Percentiles rank a stretch among this genome's conserved stretches.
Conservation (phyloP, 2,797 vertebrate species). For the Pseudocheirus occidentalis region DNA sequence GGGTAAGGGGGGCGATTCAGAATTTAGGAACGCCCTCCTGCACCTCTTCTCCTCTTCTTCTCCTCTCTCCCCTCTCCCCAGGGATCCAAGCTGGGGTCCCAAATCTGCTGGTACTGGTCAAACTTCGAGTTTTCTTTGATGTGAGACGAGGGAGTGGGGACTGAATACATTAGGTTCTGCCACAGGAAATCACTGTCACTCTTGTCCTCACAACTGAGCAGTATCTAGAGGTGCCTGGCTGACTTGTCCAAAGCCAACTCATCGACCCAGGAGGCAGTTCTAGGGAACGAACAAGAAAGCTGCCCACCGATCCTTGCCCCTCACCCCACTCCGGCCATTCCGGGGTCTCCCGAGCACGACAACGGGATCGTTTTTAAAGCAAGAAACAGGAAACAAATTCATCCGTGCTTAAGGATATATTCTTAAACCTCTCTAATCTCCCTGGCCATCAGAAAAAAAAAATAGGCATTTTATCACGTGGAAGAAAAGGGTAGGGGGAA, state of each 20-base stretch:
- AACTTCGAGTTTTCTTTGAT: not conserved
- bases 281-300: not conserved
- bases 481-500: not conserved
- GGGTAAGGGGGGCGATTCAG: not conserved
- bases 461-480: not conserved
- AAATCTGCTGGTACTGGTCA: not conserved
- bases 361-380: not conserved
- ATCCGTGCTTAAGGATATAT: not conserved
- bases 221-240: not conserved
- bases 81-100: not conserved
- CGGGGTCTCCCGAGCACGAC: not conserved
- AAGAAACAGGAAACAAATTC: not conserved
- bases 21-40: not conserved
- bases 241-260: not conserved
- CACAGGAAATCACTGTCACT: not conserved
- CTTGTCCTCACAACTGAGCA: not conserved
- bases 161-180: not conserved
- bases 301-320: not conserved
- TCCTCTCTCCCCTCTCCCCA: too few relatives aligned
- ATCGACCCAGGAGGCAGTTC: not conserved
- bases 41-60: not conserved
- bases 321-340: fast-evolving
- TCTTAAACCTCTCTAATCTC: not conserved
- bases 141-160: not conserved
- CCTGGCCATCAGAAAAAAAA: not conserved